A percentile compares a stretch with the other conserved stretches of the same genome.
These are phyloP conservation scores for Helostoma temminkii DNA, from an alignment of 2,797 vertebrate species.

Conservation along the genomic window DNA sequence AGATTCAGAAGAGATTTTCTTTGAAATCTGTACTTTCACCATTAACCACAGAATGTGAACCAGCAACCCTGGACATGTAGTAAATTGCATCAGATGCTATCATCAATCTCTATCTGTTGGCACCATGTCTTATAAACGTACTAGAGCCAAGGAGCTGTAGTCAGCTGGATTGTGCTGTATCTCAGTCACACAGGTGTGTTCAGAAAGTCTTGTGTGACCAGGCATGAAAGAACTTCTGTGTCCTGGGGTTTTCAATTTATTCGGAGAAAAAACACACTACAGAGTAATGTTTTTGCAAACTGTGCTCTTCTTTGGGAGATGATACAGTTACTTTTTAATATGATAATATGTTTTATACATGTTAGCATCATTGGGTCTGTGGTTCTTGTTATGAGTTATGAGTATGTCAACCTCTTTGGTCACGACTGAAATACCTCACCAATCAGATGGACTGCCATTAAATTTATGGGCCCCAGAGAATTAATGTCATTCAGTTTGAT, in stretches of 20 bases:
- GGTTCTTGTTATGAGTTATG: too few species aligned
- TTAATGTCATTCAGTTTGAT: neutral
- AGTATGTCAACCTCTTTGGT: neutral
- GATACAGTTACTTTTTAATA: neutral
- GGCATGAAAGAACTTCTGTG: constrained; percentile 51
- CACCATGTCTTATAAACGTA: constrained; percentile 70
- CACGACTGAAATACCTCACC: neutral
- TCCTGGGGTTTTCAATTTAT: constrained; percentile 48
- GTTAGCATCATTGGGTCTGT: too few species aligned
- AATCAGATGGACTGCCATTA: neutral
- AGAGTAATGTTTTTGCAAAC: neutral
- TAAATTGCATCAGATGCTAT: constrained; percentile 83
- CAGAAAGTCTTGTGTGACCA: constrained; percentile 56
- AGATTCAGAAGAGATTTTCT: constrained; percentile 74
- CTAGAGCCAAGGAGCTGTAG: constrained; percentile 55
- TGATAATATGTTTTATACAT: neutral
- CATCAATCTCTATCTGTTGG: constrained; percentile 78
- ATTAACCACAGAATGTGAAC: constrained; percentile 69
- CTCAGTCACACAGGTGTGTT: constrained; percentile 68
- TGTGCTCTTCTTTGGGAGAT: neutral
- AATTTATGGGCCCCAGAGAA: neutral
- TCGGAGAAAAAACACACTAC: constrained; percentile 35
- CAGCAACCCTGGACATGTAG: constrained; percentile 70
- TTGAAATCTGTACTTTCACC: constrained; percentile 64
- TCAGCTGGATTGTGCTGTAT: constrained; percentile 61